phyloP scores from a whole-genome alignment of 2,113 vertebrate genomes.

The Myiagra hebetior region DNA sequence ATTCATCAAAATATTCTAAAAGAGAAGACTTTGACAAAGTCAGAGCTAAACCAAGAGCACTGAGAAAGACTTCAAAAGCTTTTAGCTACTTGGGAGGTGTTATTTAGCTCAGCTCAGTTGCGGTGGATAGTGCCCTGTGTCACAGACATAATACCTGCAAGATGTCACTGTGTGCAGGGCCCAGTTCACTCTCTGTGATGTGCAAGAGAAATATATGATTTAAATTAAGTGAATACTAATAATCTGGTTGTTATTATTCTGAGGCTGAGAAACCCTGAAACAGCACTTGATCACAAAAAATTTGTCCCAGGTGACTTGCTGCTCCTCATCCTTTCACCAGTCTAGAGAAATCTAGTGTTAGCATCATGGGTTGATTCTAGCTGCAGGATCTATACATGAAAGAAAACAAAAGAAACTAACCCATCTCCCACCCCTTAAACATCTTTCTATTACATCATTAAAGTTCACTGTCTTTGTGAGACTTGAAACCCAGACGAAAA shows the following conservation, averaged over 20 bases:
- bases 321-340: background rate
- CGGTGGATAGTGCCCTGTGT: background rate
- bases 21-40: background rate
- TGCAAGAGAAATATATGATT: background rate
- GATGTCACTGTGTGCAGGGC: rapidly evolving
- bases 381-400: background rate
- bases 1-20: background rate
- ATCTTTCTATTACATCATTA: background rate
- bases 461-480: background rate
- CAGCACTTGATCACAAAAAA: background rate
- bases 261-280: background rate
- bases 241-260: background rate
- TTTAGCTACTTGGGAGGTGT: background rate
- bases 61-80: background rate
- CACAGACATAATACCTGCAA: background rate
- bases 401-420: background rate
- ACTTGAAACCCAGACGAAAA: background rate
- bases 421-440: too few relatives aligned
- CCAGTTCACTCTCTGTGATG: background rate
- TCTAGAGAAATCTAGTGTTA: background rate
- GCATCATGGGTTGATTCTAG: background rate
- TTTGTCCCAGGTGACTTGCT: background rate
- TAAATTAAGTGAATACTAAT: background rate
- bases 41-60: background rate
- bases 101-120: background rate